Evolutionary conservation across 2,113 vertebrate species (phyloP).

Genomic region (Abramis brama): DNA sequence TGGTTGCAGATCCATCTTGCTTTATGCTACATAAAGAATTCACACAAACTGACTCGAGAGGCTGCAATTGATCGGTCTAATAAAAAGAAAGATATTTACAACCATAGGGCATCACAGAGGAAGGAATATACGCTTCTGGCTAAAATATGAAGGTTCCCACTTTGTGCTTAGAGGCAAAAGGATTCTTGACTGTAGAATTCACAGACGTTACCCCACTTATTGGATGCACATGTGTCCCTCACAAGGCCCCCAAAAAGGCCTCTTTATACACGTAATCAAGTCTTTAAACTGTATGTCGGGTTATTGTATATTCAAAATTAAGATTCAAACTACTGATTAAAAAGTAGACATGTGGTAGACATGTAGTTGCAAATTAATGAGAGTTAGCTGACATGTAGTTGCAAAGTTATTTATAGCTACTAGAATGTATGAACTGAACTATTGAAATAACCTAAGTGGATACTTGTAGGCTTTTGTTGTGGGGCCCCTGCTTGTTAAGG

Average conservation of each 20-base stretch:
- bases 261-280: not conserved
- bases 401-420: too few relatives aligned
- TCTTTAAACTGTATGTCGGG: too few relatives aligned
- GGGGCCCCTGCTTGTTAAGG: not conserved
- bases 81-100: not conserved
- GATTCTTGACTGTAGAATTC: not conserved
- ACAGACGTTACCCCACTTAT: not conserved
- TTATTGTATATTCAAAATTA: too few relatives aligned
- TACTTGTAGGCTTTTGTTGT: not conserved
- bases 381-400: too few relatives aligned
- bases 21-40: not conserved
- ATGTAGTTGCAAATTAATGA: too few relatives aligned
- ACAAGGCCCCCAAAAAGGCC: not conserved
- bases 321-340: not conserved
- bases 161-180: not conserved
- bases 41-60: not conserved
- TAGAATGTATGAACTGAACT: too few relatives aligned
- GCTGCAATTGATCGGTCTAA: not conserved
- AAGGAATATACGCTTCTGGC: not conserved
- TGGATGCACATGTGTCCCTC: not conserved
- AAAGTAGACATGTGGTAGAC: not conserved
- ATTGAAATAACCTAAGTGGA: too few relatives aligned
- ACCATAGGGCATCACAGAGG: not conserved
- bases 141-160: not conserved
- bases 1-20: not conserved